Evolutionary conservation across 2,888 invertebrate genomes (phyloP).

Genomic region (Thecophora atra): DNA sequence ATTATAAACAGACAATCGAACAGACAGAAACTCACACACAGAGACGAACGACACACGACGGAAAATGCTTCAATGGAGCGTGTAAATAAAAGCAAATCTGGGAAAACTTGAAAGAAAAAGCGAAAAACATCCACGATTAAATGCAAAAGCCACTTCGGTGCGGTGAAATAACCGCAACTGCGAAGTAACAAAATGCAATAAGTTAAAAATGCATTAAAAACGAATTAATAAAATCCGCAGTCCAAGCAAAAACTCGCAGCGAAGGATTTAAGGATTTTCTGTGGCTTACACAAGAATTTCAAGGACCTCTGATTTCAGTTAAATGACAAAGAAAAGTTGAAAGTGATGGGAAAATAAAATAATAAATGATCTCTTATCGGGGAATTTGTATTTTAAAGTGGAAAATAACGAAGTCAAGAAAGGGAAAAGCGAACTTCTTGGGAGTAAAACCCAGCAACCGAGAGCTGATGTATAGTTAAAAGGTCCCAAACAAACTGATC

Average conservation of each 20-base stretch:
- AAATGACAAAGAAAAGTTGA: conserved; percentile 16
- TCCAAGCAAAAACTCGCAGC: conserved; percentile 28
- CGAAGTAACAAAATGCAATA: not conserved
- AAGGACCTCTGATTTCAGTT: conserved; percentile 16
- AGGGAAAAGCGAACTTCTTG: no score
- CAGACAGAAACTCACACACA: not conserved
- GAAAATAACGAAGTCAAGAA: not conserved
- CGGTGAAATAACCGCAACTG: not conserved
- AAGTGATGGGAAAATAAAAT: not conserved
- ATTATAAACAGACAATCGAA: not conserved
- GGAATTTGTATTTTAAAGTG: not conserved
- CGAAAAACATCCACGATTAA: not conserved
- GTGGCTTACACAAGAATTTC: not conserved
- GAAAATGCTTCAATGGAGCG: not conserved
- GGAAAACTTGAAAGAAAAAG: not conserved
- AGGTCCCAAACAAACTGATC: no score
- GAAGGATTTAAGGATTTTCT: conserved; percentile 24
- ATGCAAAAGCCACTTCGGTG: not conserved
- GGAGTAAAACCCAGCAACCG: no score
- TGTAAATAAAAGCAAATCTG: not conserved
- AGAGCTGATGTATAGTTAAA: no score
- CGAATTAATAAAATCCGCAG: conserved; percentile 48
- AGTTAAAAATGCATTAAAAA: conserved; percentile 45
- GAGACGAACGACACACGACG: not conserved
- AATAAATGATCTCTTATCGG: not conserved